These are phyloP conservation scores for Operophtera brumata DNA, from an alignment of 2,888 invertebrate genomes.

Conservation along the genomic window DNA sequence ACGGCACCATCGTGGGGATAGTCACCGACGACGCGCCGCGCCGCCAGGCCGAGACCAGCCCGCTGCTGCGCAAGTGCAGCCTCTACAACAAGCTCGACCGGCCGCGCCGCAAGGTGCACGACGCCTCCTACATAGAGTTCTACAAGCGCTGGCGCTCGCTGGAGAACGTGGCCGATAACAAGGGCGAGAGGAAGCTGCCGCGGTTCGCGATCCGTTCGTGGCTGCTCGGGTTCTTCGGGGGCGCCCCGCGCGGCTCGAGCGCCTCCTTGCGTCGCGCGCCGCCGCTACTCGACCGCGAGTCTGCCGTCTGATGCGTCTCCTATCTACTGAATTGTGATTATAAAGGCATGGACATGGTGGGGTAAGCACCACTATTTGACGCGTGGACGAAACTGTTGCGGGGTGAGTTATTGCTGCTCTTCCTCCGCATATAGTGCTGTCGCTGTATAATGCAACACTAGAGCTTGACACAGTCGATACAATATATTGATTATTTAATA, in stretches of 20 bases:
- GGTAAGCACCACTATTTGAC: too few relatives aligned
- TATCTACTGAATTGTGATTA: not conserved
- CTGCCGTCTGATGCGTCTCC: constrained; percentile 61
- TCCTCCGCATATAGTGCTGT: too few relatives aligned
- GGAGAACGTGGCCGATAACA: constrained; percentile 82
- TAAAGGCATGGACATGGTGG: too few relatives aligned
- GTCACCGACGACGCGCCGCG: constrained; percentile 59
- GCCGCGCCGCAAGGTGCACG: constrained; percentile 63
- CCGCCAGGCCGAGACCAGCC: constrained; percentile 60
- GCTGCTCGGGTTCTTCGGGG: constrained; percentile 88
- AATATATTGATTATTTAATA: too few relatives aligned
- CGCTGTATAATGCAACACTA: too few relatives aligned
- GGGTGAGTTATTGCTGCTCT: too few relatives aligned
- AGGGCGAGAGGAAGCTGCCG: constrained; percentile 79
- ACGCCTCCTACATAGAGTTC: constrained; percentile 72
- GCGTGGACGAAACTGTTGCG: too few relatives aligned
- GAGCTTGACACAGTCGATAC: too few relatives aligned
- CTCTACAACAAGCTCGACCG: constrained; percentile 63
- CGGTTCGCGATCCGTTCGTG: constrained; percentile 86
- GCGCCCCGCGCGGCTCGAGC: constrained; percentile 84
- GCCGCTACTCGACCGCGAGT: constrained; percentile 73
- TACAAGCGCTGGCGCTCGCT: constrained; percentile 90
- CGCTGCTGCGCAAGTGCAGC: constrained; percentile 72
- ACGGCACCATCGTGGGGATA: constrained; percentile 67
- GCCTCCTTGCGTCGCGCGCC: constrained; percentile 68